phyloP scores from a whole-genome alignment of 1,140 invertebrate genomes.

The Megalopta genalis region DNA sequence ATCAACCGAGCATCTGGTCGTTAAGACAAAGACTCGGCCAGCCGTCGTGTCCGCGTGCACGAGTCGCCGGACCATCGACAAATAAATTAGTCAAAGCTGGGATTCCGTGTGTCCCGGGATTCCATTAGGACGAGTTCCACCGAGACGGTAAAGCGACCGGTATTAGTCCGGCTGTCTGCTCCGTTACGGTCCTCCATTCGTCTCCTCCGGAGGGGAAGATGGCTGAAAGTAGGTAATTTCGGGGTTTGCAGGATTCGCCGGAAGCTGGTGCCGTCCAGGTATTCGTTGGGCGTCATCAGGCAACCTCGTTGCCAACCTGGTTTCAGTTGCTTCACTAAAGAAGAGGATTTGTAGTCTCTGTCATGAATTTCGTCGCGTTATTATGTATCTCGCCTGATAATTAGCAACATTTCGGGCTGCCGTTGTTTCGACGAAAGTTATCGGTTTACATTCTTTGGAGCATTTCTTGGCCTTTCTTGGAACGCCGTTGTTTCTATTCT shows the following conservation, averaged over 20 bases:
- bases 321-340: neutral
- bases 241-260: constrained; percentile 26
- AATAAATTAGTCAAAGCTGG: constrained; percentile 58
- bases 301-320: neutral
- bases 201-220: constrained; percentile 43
- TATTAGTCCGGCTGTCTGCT: constrained; percentile 46
- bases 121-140: constrained; percentile 47
- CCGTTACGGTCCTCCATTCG: constrained; percentile 41
- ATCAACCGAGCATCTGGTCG: neutral
- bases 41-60: neutral
- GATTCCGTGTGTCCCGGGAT: constrained; percentile 47
- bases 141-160: constrained; percentile 9
- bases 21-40: constrained; percentile 3
- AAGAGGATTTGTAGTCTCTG: constrained; percentile 10
- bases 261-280: constrained; percentile 5
- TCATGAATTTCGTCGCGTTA: neutral
- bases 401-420: neutral
- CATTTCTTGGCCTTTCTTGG: too few relatives aligned
- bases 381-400: neutral
- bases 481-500: too few relatives aligned
- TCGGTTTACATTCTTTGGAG: too few relatives aligned
- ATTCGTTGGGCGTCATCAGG: constrained; percentile 33
- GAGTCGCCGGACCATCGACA: constrained; percentile 47
- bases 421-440: too few relatives aligned
- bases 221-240: constrained; percentile 59